Conservation (phyloP, 2,797 vertebrate species). For the Melanotaenia maccullochi region DNA sequence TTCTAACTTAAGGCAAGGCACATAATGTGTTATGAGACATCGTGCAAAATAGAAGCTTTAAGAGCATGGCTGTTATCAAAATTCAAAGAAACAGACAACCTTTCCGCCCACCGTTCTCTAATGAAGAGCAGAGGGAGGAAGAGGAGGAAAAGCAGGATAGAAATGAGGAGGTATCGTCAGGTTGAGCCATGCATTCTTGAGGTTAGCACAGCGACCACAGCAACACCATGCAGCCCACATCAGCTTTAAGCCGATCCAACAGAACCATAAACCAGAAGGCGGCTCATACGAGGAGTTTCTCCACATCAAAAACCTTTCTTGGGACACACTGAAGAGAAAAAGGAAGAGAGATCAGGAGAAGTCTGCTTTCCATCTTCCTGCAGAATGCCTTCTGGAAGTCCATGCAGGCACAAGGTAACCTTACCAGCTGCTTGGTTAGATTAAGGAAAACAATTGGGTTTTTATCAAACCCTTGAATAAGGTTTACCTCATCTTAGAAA, state of each 20-base stretch:
- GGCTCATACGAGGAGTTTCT: slow-evolving; percentile 44
- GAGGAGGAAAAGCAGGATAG: slow-evolving; percentile 39
- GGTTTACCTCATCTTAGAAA: background rate
- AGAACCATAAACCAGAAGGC: slow-evolving; percentile 43
- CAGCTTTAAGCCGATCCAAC: slow-evolving; percentile 62
- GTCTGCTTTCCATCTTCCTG: background rate
- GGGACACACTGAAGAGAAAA: slow-evolving; percentile 22
- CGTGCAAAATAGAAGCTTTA: slow-evolving; percentile 92
- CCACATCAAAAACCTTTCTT: slow-evolving; percentile 25
- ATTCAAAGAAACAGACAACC: slow-evolving; percentile 67
- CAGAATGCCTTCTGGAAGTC: background rate
- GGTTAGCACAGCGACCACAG: slow-evolving; percentile 71
- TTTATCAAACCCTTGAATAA: background rate
- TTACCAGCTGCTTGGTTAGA: background rate
- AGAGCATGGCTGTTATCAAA: slow-evolving; percentile 70
- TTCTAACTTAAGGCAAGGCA: slow-evolving; percentile 95
- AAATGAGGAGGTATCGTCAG: slow-evolving; percentile 65
- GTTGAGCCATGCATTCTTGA: slow-evolving; percentile 75
- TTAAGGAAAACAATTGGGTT: background rate
- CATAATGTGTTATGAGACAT: slow-evolving; percentile 95
- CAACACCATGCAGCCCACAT: slow-evolving; percentile 75
- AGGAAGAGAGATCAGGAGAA: slow-evolving; percentile 9
- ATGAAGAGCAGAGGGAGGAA: slow-evolving; percentile 24
- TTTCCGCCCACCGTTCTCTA: slow-evolving; percentile 57
- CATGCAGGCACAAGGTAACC: background rate